These are phyloP conservation scores for Colletes gigas DNA, from an alignment of 1,140 invertebrate genomes.

Conservation along the genomic window DNA sequence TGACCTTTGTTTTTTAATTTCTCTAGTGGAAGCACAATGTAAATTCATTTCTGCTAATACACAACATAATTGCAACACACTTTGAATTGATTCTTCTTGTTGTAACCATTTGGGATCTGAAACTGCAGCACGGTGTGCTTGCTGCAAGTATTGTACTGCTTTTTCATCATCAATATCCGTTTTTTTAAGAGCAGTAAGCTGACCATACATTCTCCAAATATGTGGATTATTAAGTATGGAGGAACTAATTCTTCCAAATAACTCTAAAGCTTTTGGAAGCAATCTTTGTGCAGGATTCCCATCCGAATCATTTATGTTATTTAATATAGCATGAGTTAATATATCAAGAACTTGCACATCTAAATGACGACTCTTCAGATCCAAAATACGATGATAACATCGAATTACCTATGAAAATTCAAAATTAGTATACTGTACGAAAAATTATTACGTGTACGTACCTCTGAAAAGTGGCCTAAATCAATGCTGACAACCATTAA, in stretches of 20 bases:
- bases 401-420: slow-evolving; percentile 85
- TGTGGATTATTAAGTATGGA: slow-evolving; percentile 85
- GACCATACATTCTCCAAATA: slow-evolving; percentile 91
- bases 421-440: slow-evolving; percentile 17
- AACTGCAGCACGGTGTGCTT: slow-evolving; percentile 83
- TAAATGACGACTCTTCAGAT: slow-evolving; percentile 90
- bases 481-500: slow-evolving; percentile 91
- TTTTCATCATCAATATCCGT: slow-evolving; percentile 79
- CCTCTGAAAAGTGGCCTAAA: slow-evolving; percentile 87
- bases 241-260: slow-evolving; percentile 91
- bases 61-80: slow-evolving; percentile 80
- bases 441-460: slow-evolving; percentile 59
- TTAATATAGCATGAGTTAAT: slow-evolving; percentile 87
- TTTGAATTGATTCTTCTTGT: slow-evolving; percentile 78
- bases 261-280: slow-evolving; percentile 85
- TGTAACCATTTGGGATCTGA: slow-evolving; percentile 85
- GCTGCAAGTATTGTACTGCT: slow-evolving; percentile 84
- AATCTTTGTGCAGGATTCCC: slow-evolving; percentile 82
- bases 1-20: slow-evolving; percentile 75
- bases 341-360: slow-evolving; percentile 90
- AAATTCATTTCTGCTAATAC: slow-evolving; percentile 77
- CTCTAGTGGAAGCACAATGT: slow-evolving; percentile 66
- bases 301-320: slow-evolving; percentile 84
- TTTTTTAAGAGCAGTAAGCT: slow-evolving; percentile 83
- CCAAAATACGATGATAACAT: slow-evolving; percentile 91